Base-by-base conservation (phyloP, 2,113 vertebrate genomes). In the Tapirus terrestris region DNA sequence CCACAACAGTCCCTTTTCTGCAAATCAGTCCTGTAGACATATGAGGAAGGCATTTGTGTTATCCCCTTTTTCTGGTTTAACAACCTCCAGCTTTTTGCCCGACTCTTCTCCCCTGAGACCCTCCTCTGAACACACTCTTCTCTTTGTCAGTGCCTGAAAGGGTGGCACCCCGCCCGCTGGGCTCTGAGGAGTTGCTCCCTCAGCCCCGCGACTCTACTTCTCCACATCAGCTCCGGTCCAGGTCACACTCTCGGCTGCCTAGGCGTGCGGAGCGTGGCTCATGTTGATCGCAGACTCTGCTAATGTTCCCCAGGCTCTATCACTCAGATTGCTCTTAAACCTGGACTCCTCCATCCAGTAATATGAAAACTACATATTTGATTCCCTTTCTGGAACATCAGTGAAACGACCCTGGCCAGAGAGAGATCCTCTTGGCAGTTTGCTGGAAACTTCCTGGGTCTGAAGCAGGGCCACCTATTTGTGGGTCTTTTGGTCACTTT, bases 11-110 rank as follows among this genome's bases (percentile, higher is more conserved):
- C 45, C n/a, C 61, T 82, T 33, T 51, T 81, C 77, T 89, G 65
- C 65, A 68, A 91, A 53, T 60, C 51, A 92, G 48, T 33, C 75
- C 25, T 80, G 36, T 21, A 72, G 63, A 53, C 36, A 43, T 6
- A 36, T 16, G 83, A 83, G 58, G 81, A 94, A 75, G 77, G 36
- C 3, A 68, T n/a, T 77, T 36, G 45, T 53, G 75, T 79, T 92
- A 53, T 87, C 65, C 77, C 70, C 58, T 83, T 94, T 91, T 81
- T 81, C 94, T 92, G 58, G 33, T 79, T 97, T 96, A 95, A 96
- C 56, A 79, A 70, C 53, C 36, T 94, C 29, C 14, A 70, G 21
- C 2, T 90, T 77, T 96, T 90, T 53, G 36, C 67, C 96, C 96
- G 61, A 70, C 33, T 88, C 56, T 75, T 63, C n/a, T 29, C 29